Percentiles rank a stretch among this genome's conserved stretches.
Conservation (phyloP, 2,797 vertebrate genomes). For the Neosilurus mollespiculum region DNA sequence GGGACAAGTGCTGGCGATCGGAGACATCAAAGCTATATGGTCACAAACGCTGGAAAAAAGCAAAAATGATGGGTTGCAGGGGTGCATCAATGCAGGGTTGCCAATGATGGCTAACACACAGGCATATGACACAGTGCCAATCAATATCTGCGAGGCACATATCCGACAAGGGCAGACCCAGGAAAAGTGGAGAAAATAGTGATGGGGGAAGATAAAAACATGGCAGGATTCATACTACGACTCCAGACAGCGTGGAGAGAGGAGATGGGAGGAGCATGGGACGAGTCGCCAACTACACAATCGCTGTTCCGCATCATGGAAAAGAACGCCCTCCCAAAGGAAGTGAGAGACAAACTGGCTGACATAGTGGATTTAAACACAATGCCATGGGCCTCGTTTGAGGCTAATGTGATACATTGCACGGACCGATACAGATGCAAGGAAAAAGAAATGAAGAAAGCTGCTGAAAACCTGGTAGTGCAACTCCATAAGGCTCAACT, state of each 20-base stretch:
- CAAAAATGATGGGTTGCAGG: too few species aligned
- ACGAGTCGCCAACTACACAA: background rate
- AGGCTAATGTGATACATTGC: background rate
- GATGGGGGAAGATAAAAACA: background rate
- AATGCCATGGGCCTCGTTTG: background rate
- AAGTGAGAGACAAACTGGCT: background rate
- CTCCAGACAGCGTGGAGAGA: background rate
- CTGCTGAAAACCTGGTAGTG: accelerated
- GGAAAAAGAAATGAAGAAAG: background rate
- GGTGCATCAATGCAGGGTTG: too few species aligned
- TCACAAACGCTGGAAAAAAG: too few species aligned
- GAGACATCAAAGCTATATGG: too few species aligned
- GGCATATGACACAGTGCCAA: too few species aligned
- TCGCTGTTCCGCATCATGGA: background rate
- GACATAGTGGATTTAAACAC: accelerated
- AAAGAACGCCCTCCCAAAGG: background rate
- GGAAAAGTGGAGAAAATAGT: background rate
- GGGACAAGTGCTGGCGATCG: too few species aligned
- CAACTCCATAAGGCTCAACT: background rate
- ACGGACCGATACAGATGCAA: accelerated
- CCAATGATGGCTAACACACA: too few species aligned
- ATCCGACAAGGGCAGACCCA: background rate
- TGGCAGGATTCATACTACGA: background rate
- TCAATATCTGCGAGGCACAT: too few species aligned
- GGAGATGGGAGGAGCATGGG: background rate